Evolutionary conservation across 2,113 vertebrate genomes (phyloP).

Genomic region (Rhinolophus ferrumequinum): DNA sequence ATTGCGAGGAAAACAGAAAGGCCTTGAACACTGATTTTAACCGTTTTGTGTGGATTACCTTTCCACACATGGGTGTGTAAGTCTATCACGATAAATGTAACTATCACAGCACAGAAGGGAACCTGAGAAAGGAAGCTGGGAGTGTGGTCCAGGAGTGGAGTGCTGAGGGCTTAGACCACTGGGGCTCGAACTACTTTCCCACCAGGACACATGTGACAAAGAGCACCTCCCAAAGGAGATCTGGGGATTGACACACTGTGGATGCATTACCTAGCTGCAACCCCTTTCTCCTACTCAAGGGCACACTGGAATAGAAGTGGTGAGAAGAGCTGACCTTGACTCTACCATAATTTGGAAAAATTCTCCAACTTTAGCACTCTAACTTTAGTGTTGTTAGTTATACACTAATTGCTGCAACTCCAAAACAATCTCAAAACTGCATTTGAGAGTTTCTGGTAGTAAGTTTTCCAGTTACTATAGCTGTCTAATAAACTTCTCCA

Average conservation of each 20-base stretch:
- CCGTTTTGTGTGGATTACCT: not conserved
- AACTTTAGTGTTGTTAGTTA: not conserved
- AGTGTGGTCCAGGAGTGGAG: accelerated
- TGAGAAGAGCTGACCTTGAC: not conserved
- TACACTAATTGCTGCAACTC: not conserved
- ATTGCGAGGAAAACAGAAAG: not conserved
- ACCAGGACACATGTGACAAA: not conserved
- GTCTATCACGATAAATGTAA: not conserved
- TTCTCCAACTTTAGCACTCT: not conserved
- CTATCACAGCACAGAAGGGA: too few species aligned
- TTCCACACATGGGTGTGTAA: not conserved
- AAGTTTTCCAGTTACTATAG: not conserved
- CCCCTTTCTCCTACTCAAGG: not conserved
- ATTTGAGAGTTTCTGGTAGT: not conserved
- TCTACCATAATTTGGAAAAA: not conserved
- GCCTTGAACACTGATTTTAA: not conserved
- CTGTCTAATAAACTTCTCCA: not conserved
- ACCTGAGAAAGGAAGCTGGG: not conserved
- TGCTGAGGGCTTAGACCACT: too few species aligned
- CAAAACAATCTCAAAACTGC: not conserved
- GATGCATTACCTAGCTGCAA: not conserved
- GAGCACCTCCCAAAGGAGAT: not conserved
- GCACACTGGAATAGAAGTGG: accelerated
- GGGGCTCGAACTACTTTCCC: not conserved
- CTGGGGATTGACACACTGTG: accelerated